These are phyloP conservation scores for Onychostruthus taczanowskii DNA, from an alignment of 2,113 vertebrate species.

Conservation along the genomic window DNA sequence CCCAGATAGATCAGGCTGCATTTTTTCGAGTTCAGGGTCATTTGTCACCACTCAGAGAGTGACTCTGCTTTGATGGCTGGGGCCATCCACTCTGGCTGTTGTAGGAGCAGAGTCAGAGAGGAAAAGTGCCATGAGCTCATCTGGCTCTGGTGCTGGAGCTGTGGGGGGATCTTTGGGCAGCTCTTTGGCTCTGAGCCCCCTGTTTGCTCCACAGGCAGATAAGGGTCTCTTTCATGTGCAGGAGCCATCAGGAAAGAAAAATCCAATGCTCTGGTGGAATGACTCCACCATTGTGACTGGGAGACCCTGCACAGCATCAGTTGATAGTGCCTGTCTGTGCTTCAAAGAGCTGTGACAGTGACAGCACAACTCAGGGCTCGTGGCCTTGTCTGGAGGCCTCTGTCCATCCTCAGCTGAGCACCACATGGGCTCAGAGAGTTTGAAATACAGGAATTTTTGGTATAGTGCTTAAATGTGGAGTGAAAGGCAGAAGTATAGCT, in stretches of 20 bases:
- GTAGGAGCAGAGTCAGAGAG: not conserved
- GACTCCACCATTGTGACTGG: slow-evolving; percentile 15
- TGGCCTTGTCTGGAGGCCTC: not conserved
- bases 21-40: not conserved
- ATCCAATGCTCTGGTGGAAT: not conserved
- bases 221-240: slow-evolving; percentile 56
- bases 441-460: not conserved
- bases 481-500: not conserved
- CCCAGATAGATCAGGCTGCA: not conserved
- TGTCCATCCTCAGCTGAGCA: not conserved
- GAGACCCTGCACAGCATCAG: slow-evolving; percentile 50
- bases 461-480: fast-evolving
- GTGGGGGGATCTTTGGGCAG: not conserved
- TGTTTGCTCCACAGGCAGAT: slow-evolving; percentile 13
- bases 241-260: slow-evolving; percentile 31
- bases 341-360: not conserved
- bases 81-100: not conserved
- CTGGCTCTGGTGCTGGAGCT: not conserved
- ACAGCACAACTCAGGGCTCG: fast-evolving
- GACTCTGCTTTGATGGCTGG: not conserved
- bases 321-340: not conserved
- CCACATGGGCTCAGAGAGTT: fast-evolving
- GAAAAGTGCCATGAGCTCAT: slow-evolving; percentile 5
- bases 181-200: not conserved
- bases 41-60: not conserved